Evolutionary conservation across 2,113 vertebrate species (phyloP).

Genomic region (Ammodytes marinus): DNA sequence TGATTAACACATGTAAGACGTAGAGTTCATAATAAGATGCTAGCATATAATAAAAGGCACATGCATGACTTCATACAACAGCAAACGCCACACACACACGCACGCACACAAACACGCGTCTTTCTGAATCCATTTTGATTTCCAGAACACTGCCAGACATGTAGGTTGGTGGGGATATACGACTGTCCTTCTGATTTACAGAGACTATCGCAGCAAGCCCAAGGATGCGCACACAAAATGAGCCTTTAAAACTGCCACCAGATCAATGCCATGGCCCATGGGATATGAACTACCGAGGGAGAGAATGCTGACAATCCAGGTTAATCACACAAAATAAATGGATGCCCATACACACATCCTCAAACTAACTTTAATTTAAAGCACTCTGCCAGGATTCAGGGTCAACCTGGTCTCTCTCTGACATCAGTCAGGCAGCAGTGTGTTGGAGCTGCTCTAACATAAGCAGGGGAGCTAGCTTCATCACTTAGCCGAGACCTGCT

Average conservation of each 20-base stretch:
- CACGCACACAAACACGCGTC: neutral
- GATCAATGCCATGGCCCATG: constrained; percentile 38
- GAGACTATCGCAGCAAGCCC: constrained; percentile 1
- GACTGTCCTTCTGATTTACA: constrained; percentile 7
- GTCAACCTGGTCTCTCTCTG: constrained; percentile 39
- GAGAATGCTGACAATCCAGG: constrained; percentile 51
- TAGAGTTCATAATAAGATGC: neutral
- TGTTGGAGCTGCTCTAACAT: constrained; percentile 29
- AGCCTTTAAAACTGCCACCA: constrained; percentile 15
- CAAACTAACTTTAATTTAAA: constrained; percentile 56
- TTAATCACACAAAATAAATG: constrained; percentile 52
- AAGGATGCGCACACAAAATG: constrained; percentile 30
- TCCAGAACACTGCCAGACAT: neutral
- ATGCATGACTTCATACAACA: neutral
- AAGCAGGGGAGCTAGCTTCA: constrained; percentile 41
- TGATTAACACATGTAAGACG: neutral
- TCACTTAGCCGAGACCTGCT: constrained; percentile 67
- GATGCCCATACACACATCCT: constrained; percentile 25
- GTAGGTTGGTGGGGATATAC: constrained; percentile 10
- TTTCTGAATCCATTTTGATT: constrained; percentile 17
- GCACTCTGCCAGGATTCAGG: constrained; percentile 42
- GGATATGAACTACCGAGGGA: constrained; percentile 39
- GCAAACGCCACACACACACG: neutral
- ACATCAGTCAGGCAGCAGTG: constrained; percentile 41
- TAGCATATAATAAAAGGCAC: neutral